A percentile compares a stretch with the other conserved stretches of the same genome.
Evolutionary conservation across 2,113 vertebrate genomes (phyloP).

Genomic region (Centropus unirufus): DNA sequence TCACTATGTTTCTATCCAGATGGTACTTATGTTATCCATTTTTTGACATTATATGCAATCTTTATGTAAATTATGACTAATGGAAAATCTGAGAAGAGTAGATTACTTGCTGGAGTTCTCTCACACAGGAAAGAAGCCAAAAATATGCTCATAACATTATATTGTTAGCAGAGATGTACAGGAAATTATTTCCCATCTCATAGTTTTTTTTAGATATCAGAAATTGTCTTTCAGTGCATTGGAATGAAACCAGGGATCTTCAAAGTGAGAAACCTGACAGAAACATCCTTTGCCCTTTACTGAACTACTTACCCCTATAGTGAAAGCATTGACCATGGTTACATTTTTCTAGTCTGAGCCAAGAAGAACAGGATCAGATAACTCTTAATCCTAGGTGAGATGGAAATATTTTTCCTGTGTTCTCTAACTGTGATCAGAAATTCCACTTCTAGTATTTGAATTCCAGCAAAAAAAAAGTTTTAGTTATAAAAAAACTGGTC

Average conservation of each 20-base stretch:
- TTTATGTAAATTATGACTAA: conserved; percentile 51
- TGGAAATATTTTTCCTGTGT: not conserved
- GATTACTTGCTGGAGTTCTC: not conserved
- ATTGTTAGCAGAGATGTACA: not conserved
- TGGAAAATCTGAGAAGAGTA: conserved; percentile 46
- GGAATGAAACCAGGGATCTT: conserved; percentile 4
- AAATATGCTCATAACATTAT: not conserved
- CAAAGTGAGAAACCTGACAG: not conserved
- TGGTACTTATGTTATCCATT: conserved; percentile 33
- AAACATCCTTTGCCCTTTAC: not conserved
- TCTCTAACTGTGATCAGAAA: not conserved
- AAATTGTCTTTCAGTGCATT: not conserved
- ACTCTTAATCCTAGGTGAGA: not conserved
- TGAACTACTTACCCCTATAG: not conserved
- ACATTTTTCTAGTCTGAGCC: not conserved
- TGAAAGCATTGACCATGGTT: not conserved
- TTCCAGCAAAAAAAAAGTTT: not conserved
- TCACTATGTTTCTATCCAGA: conserved; percentile 9
- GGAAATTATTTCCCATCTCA: conserved; percentile 11
- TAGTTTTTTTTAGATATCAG: not conserved
- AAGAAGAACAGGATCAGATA: not conserved
- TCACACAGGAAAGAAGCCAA: conserved; percentile 42
- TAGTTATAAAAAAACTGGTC: not conserved
- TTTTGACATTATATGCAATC: conserved; percentile 14
- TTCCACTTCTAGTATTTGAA: not conserved